These are phyloP conservation scores for Nesometra sesokonis DNA, from an alignment of 35 echinoderm and acorn worm species.

Conservation along the genomic window DNA sequence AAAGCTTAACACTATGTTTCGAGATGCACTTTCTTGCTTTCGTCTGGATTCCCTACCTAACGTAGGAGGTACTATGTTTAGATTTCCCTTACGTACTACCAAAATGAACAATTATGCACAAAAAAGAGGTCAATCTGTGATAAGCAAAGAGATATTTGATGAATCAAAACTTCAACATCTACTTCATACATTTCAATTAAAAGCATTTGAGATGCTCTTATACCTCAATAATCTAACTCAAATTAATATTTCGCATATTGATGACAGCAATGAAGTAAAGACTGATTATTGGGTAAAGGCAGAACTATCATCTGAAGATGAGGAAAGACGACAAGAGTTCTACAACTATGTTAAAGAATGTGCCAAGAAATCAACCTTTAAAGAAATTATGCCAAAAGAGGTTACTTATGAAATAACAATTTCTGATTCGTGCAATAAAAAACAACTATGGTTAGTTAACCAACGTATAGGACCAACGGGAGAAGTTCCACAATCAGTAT, in stretches of 20 bases:
- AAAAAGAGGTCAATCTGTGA: background rate
- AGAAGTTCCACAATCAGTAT: background rate
- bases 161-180: background rate
- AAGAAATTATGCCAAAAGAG: background rate
- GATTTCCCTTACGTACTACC: conserved; percentile 49
- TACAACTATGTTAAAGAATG: background rate
- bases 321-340: background rate
- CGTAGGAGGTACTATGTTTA: conserved; percentile 42
- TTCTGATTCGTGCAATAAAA: background rate
- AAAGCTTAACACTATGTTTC: conserved; percentile 15
- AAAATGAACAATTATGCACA: background rate
- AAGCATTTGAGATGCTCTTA: conserved; percentile 16
- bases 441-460: conserved; percentile 28
- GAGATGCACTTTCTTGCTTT: conserved; percentile 43
- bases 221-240: background rate
- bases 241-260: background rate
- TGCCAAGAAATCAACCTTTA: background rate
- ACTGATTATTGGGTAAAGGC: background rate
- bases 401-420: background rate
- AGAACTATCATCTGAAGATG: conserved; percentile 7
- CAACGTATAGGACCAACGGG: conserved; percentile 11
- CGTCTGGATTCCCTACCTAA: conserved; percentile 5
- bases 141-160: background rate
- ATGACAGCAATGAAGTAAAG: background rate
- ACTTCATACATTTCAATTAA: background rate